Evolutionary conservation across 2,888 invertebrate species (phyloP), one percentile per base, ranked within the genome.

Genomic region (Drosophila peninsularis): DNA sequence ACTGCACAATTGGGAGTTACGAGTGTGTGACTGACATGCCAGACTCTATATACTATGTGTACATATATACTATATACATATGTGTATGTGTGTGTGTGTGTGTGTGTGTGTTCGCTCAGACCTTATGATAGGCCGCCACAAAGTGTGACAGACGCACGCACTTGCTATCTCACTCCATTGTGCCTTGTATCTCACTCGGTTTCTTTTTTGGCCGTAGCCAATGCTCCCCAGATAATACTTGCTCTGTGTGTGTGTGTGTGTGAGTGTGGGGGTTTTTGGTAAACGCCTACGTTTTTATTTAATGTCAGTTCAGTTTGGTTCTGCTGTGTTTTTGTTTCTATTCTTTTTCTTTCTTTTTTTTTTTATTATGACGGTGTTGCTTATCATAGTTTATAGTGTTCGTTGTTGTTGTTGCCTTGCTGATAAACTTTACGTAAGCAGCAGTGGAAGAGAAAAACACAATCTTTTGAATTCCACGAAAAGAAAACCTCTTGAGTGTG

Each of bases 261-360:
- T 32, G 30, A 60, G 49, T 61, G 44, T 45, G 58, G 52, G 62
- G 39, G 54, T 37, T 56, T 71, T 78, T 70, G 82, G 89, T 83
- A 73, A 87, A 83, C 90, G 88, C 89, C 90, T 90, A 89, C 88
- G 81, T 80, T 88, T 88, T 88, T 73, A 78, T 79, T 89, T 87
- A 80, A 80, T 86, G 83, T 74, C 80, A 56, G 70, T 68, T 47
- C 30, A 32, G 50, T 77, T 67, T 61, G 62, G 45, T 61, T 41
- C 17, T 17, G 39, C 11, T 41, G 10, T 45, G 50, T 37, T 47
- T 24, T 32, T 58, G 13, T 55, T 49, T 37, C 61, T 45, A 41
- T 71, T 66, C 67, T 76, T 57, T 76, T 30, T 30, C 24, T 24
- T 30, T 7, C 0, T 30, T 30, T 62, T 80, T 70, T 64, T 66